A percentile compares a stretch with the other conserved stretches of the same genome.
These are phyloP conservation scores for Asarcornis scutulata DNA, from an alignment of 2,113 vertebrate genomes.

Conservation along the genomic window DNA sequence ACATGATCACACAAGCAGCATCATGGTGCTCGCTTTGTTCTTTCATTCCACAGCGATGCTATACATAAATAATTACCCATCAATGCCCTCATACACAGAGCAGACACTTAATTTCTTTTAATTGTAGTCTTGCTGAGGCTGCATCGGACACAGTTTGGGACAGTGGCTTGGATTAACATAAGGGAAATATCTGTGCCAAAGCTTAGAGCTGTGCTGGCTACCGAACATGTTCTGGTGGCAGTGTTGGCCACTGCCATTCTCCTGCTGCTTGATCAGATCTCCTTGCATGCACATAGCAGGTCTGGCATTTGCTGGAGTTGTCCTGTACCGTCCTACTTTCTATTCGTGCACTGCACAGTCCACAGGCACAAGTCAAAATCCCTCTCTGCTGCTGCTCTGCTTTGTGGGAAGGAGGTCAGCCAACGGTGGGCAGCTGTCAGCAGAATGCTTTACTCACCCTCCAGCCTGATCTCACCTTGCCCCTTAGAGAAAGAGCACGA, in stretches of 20 bases:
- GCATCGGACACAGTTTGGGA: neutral
- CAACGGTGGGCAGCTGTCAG: neutral
- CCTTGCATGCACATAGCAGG: neutral
- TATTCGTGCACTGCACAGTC: neutral
- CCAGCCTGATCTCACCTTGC: neutral
- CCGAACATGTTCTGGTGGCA: neutral
- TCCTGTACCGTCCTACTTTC: neutral
- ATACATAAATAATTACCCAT: constrained; percentile 68
- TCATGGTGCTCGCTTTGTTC: constrained; percentile 6
- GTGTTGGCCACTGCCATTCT: neutral
- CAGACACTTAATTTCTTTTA: constrained; percentile 70
- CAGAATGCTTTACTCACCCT: neutral
- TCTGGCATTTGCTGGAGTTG: neutral
- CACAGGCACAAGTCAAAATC: neutral
- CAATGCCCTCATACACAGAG: constrained; percentile 53
- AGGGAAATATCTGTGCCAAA: neutral
- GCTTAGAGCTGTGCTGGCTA: neutral
- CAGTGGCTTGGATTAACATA: neutral
- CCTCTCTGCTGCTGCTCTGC: neutral
- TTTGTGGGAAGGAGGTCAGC: neutral
- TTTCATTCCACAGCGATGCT: constrained; percentile 52
- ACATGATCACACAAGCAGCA: neutral
- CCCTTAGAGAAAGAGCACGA: neutral
- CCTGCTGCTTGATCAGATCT: neutral
- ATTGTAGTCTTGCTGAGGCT: constrained; percentile 62